Evolutionary conservation across 2,113 vertebrate species (phyloP).

Genomic region (Campylorhamphus procurvoides): DNA sequence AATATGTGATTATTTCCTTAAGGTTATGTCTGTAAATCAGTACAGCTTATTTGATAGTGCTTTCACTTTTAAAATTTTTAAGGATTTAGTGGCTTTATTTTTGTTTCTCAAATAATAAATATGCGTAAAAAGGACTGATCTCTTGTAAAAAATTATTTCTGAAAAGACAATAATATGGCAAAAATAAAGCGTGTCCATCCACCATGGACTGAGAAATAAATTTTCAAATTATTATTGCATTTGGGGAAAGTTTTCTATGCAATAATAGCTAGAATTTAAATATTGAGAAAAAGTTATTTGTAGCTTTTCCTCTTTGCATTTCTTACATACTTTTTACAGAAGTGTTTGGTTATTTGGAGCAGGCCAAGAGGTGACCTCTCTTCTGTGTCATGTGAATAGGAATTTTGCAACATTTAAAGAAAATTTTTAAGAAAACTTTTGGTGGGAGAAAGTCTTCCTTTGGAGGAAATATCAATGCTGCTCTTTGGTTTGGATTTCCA

Average conservation of each 20-base stretch:
- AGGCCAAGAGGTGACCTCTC: neutral
- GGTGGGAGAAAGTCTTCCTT: constrained; percentile 3
- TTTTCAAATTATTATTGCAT: neutral
- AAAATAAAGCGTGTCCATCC: neutral
- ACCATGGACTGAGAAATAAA: neutral
- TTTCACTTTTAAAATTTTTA: neutral
- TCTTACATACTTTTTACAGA: neutral
- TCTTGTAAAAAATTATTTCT: neutral
- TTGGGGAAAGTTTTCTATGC: neutral
- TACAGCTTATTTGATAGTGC: neutral
- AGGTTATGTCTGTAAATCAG: neutral
- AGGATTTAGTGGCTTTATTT: neutral
- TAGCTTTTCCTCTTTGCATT: neutral
- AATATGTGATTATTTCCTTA: neutral
- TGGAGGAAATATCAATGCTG: neutral
- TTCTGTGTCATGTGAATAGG: neutral
- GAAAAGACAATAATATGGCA: neutral
- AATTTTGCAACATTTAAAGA: constrained; percentile 60
- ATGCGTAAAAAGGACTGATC: accelerated
- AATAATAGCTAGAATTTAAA: neutral
- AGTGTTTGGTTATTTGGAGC: neutral
- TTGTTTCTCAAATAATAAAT: neutral
- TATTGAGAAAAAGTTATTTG: neutral
- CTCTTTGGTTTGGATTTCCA: constrained; percentile 23
- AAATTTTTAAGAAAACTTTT: constrained; percentile 57